Evolutionary conservation across 2,888 invertebrate species (phyloP).

Genomic region (Acrocyrtus sp.): DNA sequence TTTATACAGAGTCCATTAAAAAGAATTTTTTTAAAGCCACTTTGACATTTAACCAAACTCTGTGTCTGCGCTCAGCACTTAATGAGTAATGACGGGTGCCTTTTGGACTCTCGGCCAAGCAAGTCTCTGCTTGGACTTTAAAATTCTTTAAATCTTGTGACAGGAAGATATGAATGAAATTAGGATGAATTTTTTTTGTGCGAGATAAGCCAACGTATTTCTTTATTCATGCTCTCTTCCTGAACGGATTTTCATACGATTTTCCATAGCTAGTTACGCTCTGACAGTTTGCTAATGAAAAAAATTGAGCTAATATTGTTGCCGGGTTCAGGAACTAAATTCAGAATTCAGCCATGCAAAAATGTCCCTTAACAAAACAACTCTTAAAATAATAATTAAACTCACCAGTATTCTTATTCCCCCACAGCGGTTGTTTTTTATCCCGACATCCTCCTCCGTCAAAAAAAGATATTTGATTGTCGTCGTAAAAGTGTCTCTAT

Average conservation of each 20-base stretch:
- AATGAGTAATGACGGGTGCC: neutral
- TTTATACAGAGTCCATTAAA: neutral
- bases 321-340: neutral
- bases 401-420: conserved; percentile 27
- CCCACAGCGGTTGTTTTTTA: neutral
- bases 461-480: neutral
- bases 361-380: neutral
- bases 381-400: neutral
- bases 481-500: too few species aligned
- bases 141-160: too few species aligned
- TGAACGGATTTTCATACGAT: neutral
- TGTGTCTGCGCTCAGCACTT: neutral
- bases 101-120: too few species aligned
- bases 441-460: conserved; percentile 32
- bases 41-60: neutral
- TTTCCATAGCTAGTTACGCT: neutral
- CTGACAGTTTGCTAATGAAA: neutral
- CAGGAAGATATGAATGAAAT: too few species aligned
- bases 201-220: neutral
- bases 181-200: too few species aligned
- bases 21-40: conserved; percentile 7
- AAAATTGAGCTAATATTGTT: too few species aligned
- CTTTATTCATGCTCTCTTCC: neutral
- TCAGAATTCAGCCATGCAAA: neutral
- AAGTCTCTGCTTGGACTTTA: too few species aligned